A percentile compares a stretch with the other conserved stretches of the same genome.
Evolutionary conservation across 2,888 invertebrate species (phyloP).

Genomic region (Erebia epiphron): DNA sequence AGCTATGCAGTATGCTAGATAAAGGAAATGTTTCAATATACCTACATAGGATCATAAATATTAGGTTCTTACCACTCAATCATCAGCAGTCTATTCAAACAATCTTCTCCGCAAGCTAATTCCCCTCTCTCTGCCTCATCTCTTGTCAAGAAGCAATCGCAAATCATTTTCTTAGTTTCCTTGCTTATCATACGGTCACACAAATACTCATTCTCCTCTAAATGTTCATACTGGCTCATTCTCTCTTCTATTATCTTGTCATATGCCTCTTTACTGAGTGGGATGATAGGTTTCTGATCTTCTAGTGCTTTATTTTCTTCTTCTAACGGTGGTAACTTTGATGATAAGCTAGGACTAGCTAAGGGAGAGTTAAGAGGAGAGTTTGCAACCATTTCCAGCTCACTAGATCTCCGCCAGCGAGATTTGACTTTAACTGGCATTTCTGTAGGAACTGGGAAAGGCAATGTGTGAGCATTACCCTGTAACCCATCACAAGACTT

Average conservation of each 20-base stretch:
- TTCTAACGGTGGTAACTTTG: constrained; percentile 57
- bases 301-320: constrained; percentile 49
- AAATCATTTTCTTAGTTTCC: constrained; percentile 96
- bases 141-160: constrained; percentile 95
- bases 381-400: constrained; percentile 85
- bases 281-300: constrained; percentile 48
- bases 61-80: constrained; percentile 92
- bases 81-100: constrained; percentile 97
- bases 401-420: constrained; percentile 89
- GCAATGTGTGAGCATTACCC: constrained; percentile 62
- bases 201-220: constrained; percentile 94
- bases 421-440: constrained; percentile 92
- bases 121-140: constrained; percentile 94
- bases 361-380: constrained; percentile 71
- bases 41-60: not conserved
- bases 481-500: constrained; percentile 56
- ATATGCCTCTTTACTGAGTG: constrained; percentile 69
- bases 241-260: constrained; percentile 79
- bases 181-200: constrained; percentile 93
- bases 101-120: constrained; percentile 96
- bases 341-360: constrained; percentile 66
- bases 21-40: too few relatives aligned
- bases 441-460: constrained; percentile 74
- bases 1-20: not conserved
- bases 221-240: constrained; percentile 89